Base-by-base conservation (phyloP, 2,888 invertebrate genomes). In the Drosophila robusta region DNA sequence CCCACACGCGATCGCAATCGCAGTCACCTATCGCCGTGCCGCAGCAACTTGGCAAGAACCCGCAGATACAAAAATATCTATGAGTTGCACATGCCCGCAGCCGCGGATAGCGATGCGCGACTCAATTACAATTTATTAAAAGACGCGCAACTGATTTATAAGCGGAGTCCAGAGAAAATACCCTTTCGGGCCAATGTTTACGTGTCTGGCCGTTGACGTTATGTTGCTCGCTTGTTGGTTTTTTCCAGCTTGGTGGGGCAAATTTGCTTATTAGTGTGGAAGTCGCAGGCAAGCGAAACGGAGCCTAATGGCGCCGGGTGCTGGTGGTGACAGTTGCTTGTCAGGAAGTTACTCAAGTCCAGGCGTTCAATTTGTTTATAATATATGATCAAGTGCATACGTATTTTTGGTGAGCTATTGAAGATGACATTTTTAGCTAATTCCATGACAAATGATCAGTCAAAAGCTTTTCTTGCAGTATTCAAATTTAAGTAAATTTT, bases 41-140 rank as follows among this genome's bases (percentile, higher is more conserved):
- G 64, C 60, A 45, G 4, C 36, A 57, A 4, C 42, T 24, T 16
- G 5, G 45, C 41, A 45, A 44, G 52, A 29, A 54, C 14, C 47
- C 11, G 14, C 54, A 69, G 66, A 78, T 78, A 76, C 76, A 86
- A 75, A 81, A 74, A 72, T 83, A 81, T 84, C 84, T 87, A 83
- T 86, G 84, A 86, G 70, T 76, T 75, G 75, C 66, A 51, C 63
- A 67, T 63, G 67, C 57, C 46, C 55, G 44, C 36, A 83, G 70
- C 64, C 78, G 83, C 80, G 70, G 79, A 81, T 84, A 75, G 76
- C 76, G 74, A 77, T 77, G 84, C 86, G 90, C 90, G 87, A 89
- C 90, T 90, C 90, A 90, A 90, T 86, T 86, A 86, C 86, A 86
- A 87, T 86, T 86, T 86, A 88, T 86, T 86, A 86, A 86, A 86